These are phyloP conservation scores for Pocillopora verrucosa DNA, from an alignment of 64 coral and sea anemone species.

Conservation along the genomic window DNA sequence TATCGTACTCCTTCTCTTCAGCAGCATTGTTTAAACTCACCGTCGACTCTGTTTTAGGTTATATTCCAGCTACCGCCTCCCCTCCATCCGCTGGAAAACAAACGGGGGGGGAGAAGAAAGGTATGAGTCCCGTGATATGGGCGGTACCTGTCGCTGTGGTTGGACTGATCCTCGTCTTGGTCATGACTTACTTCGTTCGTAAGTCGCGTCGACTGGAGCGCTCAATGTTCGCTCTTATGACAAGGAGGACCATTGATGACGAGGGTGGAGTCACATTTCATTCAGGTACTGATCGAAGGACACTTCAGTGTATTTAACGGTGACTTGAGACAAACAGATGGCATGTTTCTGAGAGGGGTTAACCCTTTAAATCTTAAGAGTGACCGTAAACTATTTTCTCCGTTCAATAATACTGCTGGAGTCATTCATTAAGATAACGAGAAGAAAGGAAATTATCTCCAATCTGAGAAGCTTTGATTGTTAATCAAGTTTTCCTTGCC, in stretches of 20 bases:
- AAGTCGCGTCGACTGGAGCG: slow-evolving; percentile 75
- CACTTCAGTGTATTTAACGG: background rate
- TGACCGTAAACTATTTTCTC: no score
- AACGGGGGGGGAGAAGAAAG: background rate
- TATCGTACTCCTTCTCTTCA: no score
- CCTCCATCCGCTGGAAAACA: background rate
- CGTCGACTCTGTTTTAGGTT: no score
- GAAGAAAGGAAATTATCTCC: no score
- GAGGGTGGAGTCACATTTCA: slow-evolving; percentile 79
- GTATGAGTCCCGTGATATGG: slow-evolving; percentile 33
- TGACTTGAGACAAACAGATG: background rate
- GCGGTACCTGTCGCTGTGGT: slow-evolving; percentile 84
- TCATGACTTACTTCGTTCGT: slow-evolving; percentile 59
- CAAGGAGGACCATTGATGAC: slow-evolving; percentile 25
- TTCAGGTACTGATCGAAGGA: slow-evolving; percentile 50
- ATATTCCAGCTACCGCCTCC: background rate
- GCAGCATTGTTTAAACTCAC: no score
- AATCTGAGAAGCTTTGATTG: no score
- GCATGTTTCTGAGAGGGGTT: no score
- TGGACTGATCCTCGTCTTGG: slow-evolving; percentile 11
- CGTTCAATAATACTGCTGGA: no score
- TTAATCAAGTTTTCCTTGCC: no score
- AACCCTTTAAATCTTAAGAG: background rate
- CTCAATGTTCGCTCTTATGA: slow-evolving; percentile 82
- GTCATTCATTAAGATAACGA: no score